A percentile compares a stretch with the other conserved stretches of the same genome.
phyloP scores from a whole-genome alignment of 2,797 vertebrate species.

The Brachymystax lenok region DNA sequence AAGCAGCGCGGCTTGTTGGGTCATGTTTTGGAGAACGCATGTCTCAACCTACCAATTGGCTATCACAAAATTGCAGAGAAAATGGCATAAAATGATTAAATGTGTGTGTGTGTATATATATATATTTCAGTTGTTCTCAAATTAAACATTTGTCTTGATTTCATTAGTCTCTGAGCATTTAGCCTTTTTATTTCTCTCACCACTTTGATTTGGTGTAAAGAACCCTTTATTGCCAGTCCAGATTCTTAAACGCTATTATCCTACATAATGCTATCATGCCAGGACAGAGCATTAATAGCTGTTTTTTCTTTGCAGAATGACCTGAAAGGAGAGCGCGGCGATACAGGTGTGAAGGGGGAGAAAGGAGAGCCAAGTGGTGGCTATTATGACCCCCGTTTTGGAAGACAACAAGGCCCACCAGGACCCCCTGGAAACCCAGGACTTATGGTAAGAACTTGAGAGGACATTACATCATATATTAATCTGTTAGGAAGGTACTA shows the following conservation, averaged over 20 bases:
- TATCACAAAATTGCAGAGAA: too few relatives aligned
- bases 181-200: neutral
- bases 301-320: conserved; percentile 61
- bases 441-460: neutral
- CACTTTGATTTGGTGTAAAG: neutral
- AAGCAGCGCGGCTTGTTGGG: too few relatives aligned
- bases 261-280: neutral
- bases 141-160: neutral
- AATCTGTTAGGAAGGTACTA: too few relatives aligned
- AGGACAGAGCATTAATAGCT: neutral
- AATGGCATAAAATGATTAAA: too few relatives aligned
- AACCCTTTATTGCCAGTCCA: neutral
- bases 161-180: neutral
- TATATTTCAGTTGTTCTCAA: neutral
- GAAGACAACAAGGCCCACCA: conserved; percentile 62
- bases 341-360: conserved; percentile 80
- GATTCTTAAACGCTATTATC: neutral
- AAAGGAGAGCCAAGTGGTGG: conserved; percentile 83
- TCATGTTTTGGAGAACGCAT: too few relatives aligned
- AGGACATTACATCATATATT: neutral
- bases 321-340: conserved; percentile 80
- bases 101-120: too few relatives aligned
- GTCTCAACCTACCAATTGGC: too few relatives aligned
- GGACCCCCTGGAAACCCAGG: conserved; percentile 53
- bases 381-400: conserved; percentile 72